phyloP scores from a whole-genome alignment of 2,797 vertebrate species.

The Decapterus maruadsi region DNA sequence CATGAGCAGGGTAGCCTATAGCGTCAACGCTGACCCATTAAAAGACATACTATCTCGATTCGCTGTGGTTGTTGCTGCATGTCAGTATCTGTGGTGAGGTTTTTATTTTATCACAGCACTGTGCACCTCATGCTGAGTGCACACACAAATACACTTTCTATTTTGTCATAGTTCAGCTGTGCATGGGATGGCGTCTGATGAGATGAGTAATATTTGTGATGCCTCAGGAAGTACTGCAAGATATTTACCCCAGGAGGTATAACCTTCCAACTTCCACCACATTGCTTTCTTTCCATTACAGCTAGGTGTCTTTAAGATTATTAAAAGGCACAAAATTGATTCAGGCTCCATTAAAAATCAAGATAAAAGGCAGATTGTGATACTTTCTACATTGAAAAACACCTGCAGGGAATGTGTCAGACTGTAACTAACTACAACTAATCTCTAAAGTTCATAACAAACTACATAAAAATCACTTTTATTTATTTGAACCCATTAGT shows the following conservation, averaged over 20 bases:
- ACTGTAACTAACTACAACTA: not conserved
- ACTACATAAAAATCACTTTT: not conserved
- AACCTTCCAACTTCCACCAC: not conserved
- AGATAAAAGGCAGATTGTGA: not conserved
- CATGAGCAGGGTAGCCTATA: not conserved
- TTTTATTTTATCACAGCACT: slow-evolving; percentile 14
- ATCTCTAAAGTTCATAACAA: not conserved
- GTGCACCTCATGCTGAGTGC: slow-evolving; percentile 13
- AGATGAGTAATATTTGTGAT: slow-evolving; percentile 46
- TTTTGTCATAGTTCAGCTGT: slow-evolving; percentile 36
- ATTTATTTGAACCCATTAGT: not conserved
- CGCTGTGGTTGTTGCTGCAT: slow-evolving; percentile 45
- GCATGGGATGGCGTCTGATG: slow-evolving; percentile 43
- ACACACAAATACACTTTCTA: slow-evolving; percentile 39
- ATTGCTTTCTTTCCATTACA: too few relatives aligned
- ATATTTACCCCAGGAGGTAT: slow-evolving; percentile 23
- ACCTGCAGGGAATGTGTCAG: not conserved
- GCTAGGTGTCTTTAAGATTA: not conserved
- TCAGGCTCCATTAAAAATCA: not conserved
- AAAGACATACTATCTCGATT: not conserved
- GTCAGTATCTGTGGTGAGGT: slow-evolving; percentile 19
- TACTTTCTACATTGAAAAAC: not conserved
- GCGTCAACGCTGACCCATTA: not conserved
- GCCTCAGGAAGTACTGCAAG: slow-evolving; percentile 36
- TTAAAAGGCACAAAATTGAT: not conserved